A percentile compares a stretch with the other conserved stretches of the same genome.
Evolutionary conservation across 2,113 vertebrate species (phyloP).

Genomic region (Natator depressus): DNA sequence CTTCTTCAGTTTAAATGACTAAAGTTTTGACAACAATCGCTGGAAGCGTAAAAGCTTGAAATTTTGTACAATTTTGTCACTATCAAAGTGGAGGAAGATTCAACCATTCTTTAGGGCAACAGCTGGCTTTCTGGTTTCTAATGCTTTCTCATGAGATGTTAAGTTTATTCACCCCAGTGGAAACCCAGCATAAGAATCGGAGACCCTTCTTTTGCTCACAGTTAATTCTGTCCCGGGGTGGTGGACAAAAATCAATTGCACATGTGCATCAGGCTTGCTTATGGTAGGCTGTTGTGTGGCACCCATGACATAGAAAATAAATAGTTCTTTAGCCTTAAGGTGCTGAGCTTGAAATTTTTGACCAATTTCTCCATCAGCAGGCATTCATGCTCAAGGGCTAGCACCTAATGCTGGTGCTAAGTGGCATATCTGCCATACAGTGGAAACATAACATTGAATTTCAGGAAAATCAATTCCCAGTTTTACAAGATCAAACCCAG

Average conservation of each 20-base stretch:
- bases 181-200: slow-evolving; percentile 43
- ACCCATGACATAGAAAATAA: slow-evolving; percentile 57
- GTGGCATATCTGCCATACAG: slow-evolving; percentile 50
- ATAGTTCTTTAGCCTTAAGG: slow-evolving; percentile 63
- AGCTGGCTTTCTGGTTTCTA: slow-evolving; percentile 41
- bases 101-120: slow-evolving; percentile 54
- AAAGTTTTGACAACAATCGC: slow-evolving; percentile 36
- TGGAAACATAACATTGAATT: slow-evolving; percentile 70
- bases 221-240: slow-evolving; percentile 59
- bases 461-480: slow-evolving; percentile 67
- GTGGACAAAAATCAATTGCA: slow-evolving; percentile 43
- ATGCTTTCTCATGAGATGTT: slow-evolving; percentile 7
- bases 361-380: slow-evolving; percentile 59
- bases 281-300: slow-evolving; percentile 46
- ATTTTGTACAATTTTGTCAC: slow-evolving; percentile 20
- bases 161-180: slow-evolving; percentile 45
- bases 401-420: slow-evolving; percentile 59
- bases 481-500: slow-evolving; percentile 69
- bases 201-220: slow-evolving; percentile 38
- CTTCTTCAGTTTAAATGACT: slow-evolving; percentile 47
- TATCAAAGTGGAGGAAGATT: slow-evolving; percentile 51
- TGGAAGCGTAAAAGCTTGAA: slow-evolving; percentile 53
- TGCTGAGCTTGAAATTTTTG: slow-evolving; percentile 65
- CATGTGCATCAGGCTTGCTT: slow-evolving; percentile 47
- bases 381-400: slow-evolving; percentile 38